Evolutionary conservation across 2,113 vertebrate species (phyloP).

Genomic region (Forbesichthys agassizii): DNA sequence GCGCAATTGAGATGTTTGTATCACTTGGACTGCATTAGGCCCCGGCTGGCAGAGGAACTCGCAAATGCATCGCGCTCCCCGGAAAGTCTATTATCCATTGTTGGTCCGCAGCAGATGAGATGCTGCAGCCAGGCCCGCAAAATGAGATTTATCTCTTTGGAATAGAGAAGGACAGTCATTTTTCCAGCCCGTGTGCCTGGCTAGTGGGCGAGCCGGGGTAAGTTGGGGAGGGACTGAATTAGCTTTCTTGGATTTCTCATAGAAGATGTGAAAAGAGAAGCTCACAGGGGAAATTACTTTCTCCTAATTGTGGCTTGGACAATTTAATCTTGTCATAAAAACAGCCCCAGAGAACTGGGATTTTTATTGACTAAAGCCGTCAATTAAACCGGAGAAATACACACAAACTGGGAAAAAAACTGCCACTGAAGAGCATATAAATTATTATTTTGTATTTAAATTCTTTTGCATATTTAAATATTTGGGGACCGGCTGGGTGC

Average conservation of each 20-base stretch:
- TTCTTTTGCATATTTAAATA: constrained; percentile 25
- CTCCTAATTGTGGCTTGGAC: constrained; percentile 53
- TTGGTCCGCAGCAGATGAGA: constrained; percentile 34
- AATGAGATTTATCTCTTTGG: constrained; percentile 56
- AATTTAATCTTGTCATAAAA: constrained; percentile 64
- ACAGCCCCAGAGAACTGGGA: constrained; percentile 38
- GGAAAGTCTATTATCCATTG: constrained; percentile 45
- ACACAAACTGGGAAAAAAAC: constrained; percentile 21
- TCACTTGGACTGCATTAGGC: constrained; percentile 45
- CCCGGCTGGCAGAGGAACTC: constrained; percentile 22
- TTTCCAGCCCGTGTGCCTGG: constrained; percentile 17
- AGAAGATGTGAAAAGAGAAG: constrained; percentile 35
- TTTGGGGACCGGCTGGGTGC: constrained; percentile 22
- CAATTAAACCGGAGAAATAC: constrained; percentile 54
- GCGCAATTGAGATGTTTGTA: constrained; percentile 50
- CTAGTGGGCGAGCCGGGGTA: background rate
- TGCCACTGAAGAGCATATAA: constrained; percentile 24
- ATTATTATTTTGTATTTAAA: constrained; percentile 19
- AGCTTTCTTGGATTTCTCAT: constrained; percentile 14
- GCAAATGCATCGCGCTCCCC: constrained; percentile 19
- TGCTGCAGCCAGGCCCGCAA: constrained; percentile 35
- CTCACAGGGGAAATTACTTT: constrained; percentile 59
- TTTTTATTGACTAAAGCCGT: constrained; percentile 55
- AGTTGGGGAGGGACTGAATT: constrained; percentile 30
- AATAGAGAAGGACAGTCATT: constrained; percentile 48